A percentile compares a stretch with the other conserved stretches of the same genome.
Evolutionary conservation across 2,888 invertebrate species (phyloP).

Genomic region (Ophraella communa): DNA sequence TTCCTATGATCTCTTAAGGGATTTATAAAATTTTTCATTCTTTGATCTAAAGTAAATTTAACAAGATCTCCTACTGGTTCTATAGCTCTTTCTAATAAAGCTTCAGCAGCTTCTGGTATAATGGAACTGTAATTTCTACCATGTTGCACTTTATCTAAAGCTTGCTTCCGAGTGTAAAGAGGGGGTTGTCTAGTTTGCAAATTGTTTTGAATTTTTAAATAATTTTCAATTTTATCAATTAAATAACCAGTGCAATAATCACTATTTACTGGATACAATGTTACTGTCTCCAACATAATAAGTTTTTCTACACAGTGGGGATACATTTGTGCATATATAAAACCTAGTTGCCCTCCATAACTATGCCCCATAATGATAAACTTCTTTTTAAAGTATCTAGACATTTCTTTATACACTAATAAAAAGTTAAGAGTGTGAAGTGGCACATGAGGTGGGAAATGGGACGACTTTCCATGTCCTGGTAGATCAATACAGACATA

Average conservation of each 20-base stretch:
- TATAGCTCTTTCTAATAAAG: constrained; percentile 61
- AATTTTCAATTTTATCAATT: constrained; percentile 53
- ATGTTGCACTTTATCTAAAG: constrained; percentile 60
- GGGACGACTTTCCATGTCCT: constrained; percentile 67
- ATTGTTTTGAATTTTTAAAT: constrained; percentile 51
- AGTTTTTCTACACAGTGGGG: constrained; percentile 59
- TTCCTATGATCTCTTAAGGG: constrained; percentile 53
- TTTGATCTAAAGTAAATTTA: constrained; percentile 65
- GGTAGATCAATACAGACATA: constrained; percentile 65
- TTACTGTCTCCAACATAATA: constrained; percentile 59
- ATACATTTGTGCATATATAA: constrained; percentile 55
- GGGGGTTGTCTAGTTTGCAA: constrained; percentile 44
- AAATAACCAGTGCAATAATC: constrained; percentile 49
- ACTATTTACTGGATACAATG: constrained; percentile 45
- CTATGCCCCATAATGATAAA: constrained; percentile 55
- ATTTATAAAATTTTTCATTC: constrained; percentile 58
- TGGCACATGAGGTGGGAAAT: constrained; percentile 56
- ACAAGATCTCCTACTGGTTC: constrained; percentile 55
- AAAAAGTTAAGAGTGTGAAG: constrained; percentile 59
- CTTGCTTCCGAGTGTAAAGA: constrained; percentile 60
- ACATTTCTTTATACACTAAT: constrained; percentile 49
- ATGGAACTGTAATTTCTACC: constrained; percentile 56
- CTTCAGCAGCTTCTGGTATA: constrained; percentile 60
- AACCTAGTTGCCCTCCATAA: constrained; percentile 62
- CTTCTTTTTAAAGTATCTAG: constrained; percentile 46